Evolutionary conservation across 1,140 invertebrate genomes (phyloP), one percentile per base, ranked within the genome.

Genomic region (Epicauta chinensis): DNA sequence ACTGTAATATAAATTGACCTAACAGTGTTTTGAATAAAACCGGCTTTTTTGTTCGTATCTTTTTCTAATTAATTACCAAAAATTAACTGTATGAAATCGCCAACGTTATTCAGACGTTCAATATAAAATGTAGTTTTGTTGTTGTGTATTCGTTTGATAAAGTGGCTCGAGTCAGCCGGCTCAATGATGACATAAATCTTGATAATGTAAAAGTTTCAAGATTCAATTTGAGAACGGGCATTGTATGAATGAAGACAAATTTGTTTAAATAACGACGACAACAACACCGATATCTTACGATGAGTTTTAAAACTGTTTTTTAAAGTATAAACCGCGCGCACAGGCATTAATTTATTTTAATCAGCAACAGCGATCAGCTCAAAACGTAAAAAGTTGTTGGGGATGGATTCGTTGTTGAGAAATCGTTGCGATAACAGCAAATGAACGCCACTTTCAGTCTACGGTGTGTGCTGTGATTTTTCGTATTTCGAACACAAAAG

Each of bases 161-260:
- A 46, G 36, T 17, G 15, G 45, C n/a, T 37, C 14, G 45, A 29
- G 17, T 17, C 30, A 37, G 32, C 31, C 34, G 16, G 45, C 45
- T 37, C 53, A 59, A 37, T 55, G 43, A 56, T 58, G 50, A 57
- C 55, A 59, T 59, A 59, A 59, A 55, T 55, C 53, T 55, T 59
- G 57, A 59, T 59, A 59, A 59, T 55, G 53, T 38, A 52, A 55
- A 55, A 59, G 53, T 59, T 59, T 59, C 48, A 59, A 52, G 49
- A 59, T 59, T 59, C 57, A 59, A 59, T 59, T 59, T 59, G 35
- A 10, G 7, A 16, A 3, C 31, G 45, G 37, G 16, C 23, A 47
- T 53, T 53, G 41, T 38, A n/a, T 23, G 51, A 53, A 53, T 53
- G 42, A 53, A 53, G 51, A 53, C 51, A 53, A 53, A 39, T 47